Evolutionary conservation across 2,113 vertebrate species (phyloP).

Genomic region (Python bivittatus): DNA sequence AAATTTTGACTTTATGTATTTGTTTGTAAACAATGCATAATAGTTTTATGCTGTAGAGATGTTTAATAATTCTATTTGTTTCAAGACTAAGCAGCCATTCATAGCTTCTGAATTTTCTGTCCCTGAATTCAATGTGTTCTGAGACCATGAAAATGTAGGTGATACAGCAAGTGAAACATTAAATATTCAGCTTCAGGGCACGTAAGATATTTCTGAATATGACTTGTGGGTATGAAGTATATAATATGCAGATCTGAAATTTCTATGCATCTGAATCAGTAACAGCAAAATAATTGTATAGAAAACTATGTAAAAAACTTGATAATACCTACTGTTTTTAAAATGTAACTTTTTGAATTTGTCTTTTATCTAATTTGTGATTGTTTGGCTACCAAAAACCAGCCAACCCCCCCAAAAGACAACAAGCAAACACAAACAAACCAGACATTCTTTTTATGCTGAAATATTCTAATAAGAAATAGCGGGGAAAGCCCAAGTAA

Average conservation of each 20-base stretch:
- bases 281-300: background rate
- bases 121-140: background rate
- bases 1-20: background rate
- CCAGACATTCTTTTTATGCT: too few relatives aligned
- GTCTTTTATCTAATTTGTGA: too few relatives aligned
- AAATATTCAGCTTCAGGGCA: constrained; percentile 18
- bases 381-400: too few relatives aligned
- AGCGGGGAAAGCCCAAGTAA: too few relatives aligned
- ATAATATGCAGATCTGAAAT: constrained; percentile 13
- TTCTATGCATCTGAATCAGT: constrained; percentile 23
- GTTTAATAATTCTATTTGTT: background rate
- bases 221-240: constrained; percentile 18
- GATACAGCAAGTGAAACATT: background rate
- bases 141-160: background rate
- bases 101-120: background rate
- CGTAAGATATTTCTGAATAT: background rate
- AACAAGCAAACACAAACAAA: too few relatives aligned
- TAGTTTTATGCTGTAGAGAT: background rate
- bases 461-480: too few relatives aligned
- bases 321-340: constrained; percentile 15
- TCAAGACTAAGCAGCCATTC: background rate
- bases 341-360: background rate
- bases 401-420: too few relatives aligned
- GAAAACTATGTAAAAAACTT: constrained; percentile 25
- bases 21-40: background rate